phyloP scores from a whole-genome alignment of 2,888 invertebrate genomes.

The Laspeyria flexula region DNA sequence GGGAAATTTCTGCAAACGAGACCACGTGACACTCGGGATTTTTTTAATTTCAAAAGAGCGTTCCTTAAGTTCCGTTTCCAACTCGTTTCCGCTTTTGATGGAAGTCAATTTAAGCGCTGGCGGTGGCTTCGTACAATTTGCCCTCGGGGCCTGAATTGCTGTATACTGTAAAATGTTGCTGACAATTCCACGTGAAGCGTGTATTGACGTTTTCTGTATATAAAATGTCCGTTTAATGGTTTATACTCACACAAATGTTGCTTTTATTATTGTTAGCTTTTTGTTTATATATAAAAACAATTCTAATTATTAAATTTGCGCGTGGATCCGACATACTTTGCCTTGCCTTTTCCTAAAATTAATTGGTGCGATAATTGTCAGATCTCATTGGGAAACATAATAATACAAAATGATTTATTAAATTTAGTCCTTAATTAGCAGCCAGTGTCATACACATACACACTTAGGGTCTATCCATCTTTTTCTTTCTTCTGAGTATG shows the following conservation, averaged over 20 bases:
- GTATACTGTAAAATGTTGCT: slow-evolving; percentile 1
- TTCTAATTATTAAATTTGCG: too few relatives aligned
- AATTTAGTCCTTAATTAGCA: too few relatives aligned
- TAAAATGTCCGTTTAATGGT: too few relatives aligned
- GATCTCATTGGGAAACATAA: too few relatives aligned
- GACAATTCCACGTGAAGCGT: neutral
- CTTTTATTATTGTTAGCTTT: neutral
- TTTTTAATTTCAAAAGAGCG: slow-evolving; percentile 36
- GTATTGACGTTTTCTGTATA: neutral
- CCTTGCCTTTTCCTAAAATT: too few relatives aligned
- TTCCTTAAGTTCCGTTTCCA: slow-evolving; percentile 30
- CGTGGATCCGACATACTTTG: too few relatives aligned
- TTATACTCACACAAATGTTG: neutral
- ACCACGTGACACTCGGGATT: slow-evolving; percentile 8
- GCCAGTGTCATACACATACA: too few relatives aligned
- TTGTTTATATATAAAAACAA: too few relatives aligned
- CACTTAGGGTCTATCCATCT: too few relatives aligned
- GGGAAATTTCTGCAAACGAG: slow-evolving; percentile 5
- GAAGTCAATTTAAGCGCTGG: slow-evolving; percentile 43
- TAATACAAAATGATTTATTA: too few relatives aligned
- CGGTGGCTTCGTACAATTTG: slow-evolving; percentile 13
- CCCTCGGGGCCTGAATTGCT: slow-evolving; percentile 25
- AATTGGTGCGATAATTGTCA: too few relatives aligned
- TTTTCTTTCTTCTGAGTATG: too few relatives aligned
- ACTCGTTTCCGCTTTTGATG: slow-evolving; percentile 46